A percentile compares a stretch with the other conserved stretches of the same genome.
Evolutionary conservation across 2,797 vertebrate species (phyloP).

Genomic region (Mallotus villosus): DNA sequence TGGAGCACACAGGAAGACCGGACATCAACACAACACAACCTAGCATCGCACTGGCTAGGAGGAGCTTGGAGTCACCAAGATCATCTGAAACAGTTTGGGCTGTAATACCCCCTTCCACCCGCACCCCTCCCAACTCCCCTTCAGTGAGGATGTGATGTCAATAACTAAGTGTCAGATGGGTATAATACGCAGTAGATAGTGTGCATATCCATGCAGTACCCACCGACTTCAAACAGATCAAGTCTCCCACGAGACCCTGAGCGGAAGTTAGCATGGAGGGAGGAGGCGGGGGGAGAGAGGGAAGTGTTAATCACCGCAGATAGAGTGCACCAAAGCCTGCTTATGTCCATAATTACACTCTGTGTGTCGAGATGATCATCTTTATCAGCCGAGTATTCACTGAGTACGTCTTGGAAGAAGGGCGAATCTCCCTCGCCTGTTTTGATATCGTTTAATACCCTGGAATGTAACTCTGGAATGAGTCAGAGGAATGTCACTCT

Average conservation of each 20-base stretch:
- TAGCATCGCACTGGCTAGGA: no score
- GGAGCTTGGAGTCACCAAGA: neutral
- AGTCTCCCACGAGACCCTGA: slow-evolving; percentile 72
- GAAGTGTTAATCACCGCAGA: slow-evolving; percentile 45
- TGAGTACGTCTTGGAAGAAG: neutral
- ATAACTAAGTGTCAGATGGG: no score
- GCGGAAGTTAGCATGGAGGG: slow-evolving; percentile 49
- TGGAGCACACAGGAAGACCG: slow-evolving; percentile 46
- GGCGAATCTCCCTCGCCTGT: neutral
- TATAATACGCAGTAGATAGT: neutral
- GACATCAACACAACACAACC: neutral
- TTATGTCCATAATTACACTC: neutral
- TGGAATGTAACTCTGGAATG: neutral
- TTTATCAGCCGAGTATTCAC: neutral
- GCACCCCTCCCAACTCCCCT: neutral
- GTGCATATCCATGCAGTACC: slow-evolving; percentile 41
- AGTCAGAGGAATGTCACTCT: slow-evolving; percentile 21
- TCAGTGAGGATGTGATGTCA: neutral
- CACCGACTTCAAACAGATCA: slow-evolving; percentile 64
- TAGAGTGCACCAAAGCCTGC: neutral
- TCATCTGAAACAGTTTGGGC: neutral
- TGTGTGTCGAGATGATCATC: neutral
- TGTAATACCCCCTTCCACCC: no score
- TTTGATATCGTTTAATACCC: neutral
- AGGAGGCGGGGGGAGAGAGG: slow-evolving; percentile 35